Conservation (phyloP, 37 sponge, comb jelly and placozoan species). For the Aplysina aerophoba region DNA sequence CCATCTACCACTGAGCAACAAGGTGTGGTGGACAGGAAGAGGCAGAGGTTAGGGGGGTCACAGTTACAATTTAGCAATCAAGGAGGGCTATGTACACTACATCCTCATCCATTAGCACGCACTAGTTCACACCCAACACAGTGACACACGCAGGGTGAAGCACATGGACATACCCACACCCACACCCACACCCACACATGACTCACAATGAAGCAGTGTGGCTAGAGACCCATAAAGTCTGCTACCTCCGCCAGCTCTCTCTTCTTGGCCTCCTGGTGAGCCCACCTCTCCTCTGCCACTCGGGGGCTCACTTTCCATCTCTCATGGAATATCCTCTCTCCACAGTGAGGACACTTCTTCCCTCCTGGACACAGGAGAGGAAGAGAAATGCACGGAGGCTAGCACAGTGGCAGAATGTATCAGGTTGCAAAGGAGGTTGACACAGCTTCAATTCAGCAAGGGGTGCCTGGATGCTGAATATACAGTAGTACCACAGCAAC, state of each 20-base stretch:
- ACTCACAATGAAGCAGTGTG: not conserved
- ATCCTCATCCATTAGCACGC: too few species aligned
- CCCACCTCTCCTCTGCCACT: conserved; percentile 92
- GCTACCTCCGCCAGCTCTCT: conserved; percentile 93
- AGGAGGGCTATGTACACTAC: not conserved
- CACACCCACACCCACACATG: not conserved
- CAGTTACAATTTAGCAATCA: too few species aligned
- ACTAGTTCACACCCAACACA: not conserved
- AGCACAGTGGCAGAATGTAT: too few species aligned
- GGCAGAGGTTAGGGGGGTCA: too few species aligned
- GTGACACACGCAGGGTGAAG: not conserved
- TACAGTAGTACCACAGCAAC: too few species aligned
- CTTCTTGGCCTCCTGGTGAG: conserved; percentile 84
- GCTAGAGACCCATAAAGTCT: conserved; percentile 84
- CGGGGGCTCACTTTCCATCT: conserved; percentile 77
- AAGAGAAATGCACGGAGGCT: not conserved
- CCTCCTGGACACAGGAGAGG: conserved; percentile 55
- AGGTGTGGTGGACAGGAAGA: too few species aligned
- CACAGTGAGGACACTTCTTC: conserved; percentile 89
- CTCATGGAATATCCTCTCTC: conserved; percentile 88
- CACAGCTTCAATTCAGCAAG: too few species aligned
- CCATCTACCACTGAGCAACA: too few species aligned
- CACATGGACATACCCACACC: not conserved
- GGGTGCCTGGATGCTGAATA: too few species aligned
- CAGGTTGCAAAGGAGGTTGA: too few species aligned